Evolutionary conservation across 2,888 invertebrate species (phyloP).

Genomic region (Agriopis marginaria): DNA sequence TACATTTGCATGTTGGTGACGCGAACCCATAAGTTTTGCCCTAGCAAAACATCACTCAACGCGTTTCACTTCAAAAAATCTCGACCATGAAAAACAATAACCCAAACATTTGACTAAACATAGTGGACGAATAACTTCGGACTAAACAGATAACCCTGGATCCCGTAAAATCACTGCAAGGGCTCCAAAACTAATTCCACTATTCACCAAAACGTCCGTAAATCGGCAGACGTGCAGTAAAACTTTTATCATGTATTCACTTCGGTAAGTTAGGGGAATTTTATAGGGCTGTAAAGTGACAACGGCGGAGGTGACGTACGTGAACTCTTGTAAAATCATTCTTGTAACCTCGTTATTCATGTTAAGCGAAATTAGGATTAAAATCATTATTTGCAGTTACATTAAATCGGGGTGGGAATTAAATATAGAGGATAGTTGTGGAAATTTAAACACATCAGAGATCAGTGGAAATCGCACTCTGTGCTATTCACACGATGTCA

Average conservation of each 20-base stretch:
- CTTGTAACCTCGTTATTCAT: conserved; percentile 3
- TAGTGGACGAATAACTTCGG: not conserved
- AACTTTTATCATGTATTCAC: conserved; percentile 34
- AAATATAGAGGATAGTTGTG: no score
- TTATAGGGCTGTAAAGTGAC: conserved; percentile 22
- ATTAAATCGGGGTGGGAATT: no score
- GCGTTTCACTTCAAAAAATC: no score
- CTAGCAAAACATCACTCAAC: no score
- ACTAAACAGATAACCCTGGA: conserved; percentile 3
- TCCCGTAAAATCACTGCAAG: conserved; percentile 14
- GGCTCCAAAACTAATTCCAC: conserved; percentile 14
- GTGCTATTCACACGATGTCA: no score
- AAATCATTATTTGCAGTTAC: not conserved
- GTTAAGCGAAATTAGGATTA: no score
- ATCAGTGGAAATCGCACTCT: no score
- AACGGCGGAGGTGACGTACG: conserved; percentile 3
- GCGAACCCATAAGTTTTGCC: no score
- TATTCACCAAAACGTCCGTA: conserved; percentile 22
- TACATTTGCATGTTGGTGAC: no score
- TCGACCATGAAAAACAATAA: not conserved
- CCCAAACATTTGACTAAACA: not conserved
- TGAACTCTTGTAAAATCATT: not conserved
- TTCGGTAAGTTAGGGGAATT: conserved; percentile 29
- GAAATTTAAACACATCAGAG: no score
- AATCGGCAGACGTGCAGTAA: conserved; percentile 19